A percentile compares a stretch with the other conserved stretches of the same genome.
phyloP scores from a whole-genome alignment of 2,797 vertebrate species.

The Poeciliopsis gracilis region DNA sequence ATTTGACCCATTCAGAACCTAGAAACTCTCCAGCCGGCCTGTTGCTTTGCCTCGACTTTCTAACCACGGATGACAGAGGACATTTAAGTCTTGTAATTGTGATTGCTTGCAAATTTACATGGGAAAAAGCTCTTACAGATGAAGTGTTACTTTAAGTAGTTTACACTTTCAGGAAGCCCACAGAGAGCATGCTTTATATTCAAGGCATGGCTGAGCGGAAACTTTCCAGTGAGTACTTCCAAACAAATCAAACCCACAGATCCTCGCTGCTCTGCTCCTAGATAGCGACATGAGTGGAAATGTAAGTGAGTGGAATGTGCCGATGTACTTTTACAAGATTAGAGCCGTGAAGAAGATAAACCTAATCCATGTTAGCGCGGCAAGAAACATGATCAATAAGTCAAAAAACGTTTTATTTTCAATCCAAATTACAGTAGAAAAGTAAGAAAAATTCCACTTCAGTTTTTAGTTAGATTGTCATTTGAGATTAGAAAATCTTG shows the following conservation, averaged over 20 bases:
- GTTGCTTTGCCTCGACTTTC: slow-evolving; percentile 24
- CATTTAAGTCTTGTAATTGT: slow-evolving; percentile 16
- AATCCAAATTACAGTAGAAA: background rate
- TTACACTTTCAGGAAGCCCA: background rate
- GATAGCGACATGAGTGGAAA: slow-evolving; percentile 27
- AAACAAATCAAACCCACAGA: slow-evolving; percentile 21
- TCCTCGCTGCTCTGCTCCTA: background rate
- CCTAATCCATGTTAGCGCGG: slow-evolving; percentile 11
- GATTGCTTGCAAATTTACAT: slow-evolving; percentile 16
- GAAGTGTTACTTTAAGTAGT: slow-evolving; percentile 9
- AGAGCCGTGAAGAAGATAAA: slow-evolving; percentile 22
- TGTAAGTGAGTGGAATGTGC: slow-evolving; percentile 22
- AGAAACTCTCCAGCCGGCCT: slow-evolving; percentile 27
- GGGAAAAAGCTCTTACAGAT: slow-evolving; percentile 13
- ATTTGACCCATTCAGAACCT: slow-evolving; percentile 48
- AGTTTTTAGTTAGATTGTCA: background rate
- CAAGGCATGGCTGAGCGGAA: slow-evolving; percentile 15
- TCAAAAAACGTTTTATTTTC: slow-evolving; percentile 1
- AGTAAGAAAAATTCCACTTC: background rate
- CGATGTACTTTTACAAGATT: slow-evolving; percentile 20
- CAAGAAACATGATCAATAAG: background rate
- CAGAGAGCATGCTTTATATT: slow-evolving; percentile 30
- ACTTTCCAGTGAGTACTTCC: slow-evolving; percentile 18
- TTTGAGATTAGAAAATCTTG: background rate
- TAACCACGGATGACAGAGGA: slow-evolving; percentile 34